Conservation (phyloP, 2,888 invertebrate species). For the Pammene aurita region DNA sequence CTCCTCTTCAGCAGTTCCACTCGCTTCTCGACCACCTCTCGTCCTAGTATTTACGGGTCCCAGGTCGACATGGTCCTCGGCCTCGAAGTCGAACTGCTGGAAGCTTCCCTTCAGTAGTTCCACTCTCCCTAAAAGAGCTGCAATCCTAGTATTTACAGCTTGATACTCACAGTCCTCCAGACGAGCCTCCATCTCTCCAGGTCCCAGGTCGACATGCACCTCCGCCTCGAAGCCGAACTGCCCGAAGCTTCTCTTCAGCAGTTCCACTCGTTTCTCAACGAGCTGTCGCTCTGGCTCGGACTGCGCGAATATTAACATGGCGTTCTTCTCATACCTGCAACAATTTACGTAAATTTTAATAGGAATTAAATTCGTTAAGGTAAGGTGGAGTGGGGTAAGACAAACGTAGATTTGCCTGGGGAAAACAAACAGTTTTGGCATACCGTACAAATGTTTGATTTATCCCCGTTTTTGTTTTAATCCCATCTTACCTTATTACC, state of each 20-base stretch:
- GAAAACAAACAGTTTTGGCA: too few species aligned
- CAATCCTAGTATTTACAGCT: not conserved
- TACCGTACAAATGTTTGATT: too few species aligned
- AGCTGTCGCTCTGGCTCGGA: not conserved
- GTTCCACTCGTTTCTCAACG: not conserved
- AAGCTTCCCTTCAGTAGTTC: conserved; percentile 6
- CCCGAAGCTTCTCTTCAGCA: conserved; percentile 12
- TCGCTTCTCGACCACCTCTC: not conserved
- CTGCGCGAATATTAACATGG: conserved; percentile 19
- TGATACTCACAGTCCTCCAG: conserved; percentile 21
- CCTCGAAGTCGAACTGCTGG: conserved; percentile 9
- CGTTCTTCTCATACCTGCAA: conserved; percentile 19
- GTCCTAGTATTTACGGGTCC: too few species aligned
- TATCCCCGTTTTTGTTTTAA: too few species aligned
- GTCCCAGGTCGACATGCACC: not conserved
- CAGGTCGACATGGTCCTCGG: conserved; percentile 5
- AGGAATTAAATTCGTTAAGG: not conserved
- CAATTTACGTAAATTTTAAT: not conserved
- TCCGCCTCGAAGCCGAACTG: conserved; percentile 14
- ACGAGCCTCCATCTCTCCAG: not conserved
- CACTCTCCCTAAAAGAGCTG: not conserved
- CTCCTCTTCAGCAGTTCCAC: not conserved
- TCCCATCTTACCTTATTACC: too few species aligned
- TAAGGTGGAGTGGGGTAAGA: too few species aligned
- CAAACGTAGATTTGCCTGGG: too few species aligned